phyloP scores from a whole-genome alignment of 1,140 invertebrate species.

The Pseudomyrmex pallidus region DNA sequence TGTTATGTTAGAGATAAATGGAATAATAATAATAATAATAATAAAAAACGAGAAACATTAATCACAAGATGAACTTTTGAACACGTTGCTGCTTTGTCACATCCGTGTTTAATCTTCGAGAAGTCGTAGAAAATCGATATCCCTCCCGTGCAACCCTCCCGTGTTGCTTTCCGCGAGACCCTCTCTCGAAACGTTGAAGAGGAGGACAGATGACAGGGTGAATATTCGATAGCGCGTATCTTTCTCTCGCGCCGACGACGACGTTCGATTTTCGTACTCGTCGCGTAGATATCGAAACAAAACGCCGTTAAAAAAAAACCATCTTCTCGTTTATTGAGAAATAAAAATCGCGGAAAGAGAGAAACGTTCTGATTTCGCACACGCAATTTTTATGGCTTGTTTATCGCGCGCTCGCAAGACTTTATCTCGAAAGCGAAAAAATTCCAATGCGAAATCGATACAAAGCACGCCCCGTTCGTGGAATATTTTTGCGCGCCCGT shows the following conservation, averaged over 20 bases:
- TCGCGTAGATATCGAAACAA: neutral
- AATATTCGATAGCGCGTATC: slow-evolving; percentile 58
- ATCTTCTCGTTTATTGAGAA: neutral
- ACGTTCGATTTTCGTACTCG: neutral
- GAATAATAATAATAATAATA: too few species aligned
- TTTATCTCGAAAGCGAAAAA: neutral
- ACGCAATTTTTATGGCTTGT: neutral
- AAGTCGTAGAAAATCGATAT: slow-evolving; percentile 69
- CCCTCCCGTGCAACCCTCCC: neutral
- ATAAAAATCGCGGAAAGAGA: too few species aligned
- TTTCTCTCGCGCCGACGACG: slow-evolving; percentile 20
- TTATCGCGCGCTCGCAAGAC: neutral
- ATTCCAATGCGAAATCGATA: neutral
- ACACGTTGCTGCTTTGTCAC: neutral
- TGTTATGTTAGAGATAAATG: too few species aligned
- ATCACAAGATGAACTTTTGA: too few species aligned
- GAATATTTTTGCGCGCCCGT: neutral
- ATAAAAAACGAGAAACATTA: too few species aligned
- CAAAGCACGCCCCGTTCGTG: neutral
- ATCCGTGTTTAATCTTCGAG: neutral
- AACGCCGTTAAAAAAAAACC: neutral
- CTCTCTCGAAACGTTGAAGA: slow-evolving; percentile 64
- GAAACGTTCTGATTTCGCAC: too few species aligned
- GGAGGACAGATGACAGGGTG: slow-evolving; percentile 52
- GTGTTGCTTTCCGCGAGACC: slow-evolving; percentile 59